Evolutionary conservation across 2,113 vertebrate species (phyloP), one percentile per base, ranked within the genome.

Genomic region (Corydoras sp.): DNA sequence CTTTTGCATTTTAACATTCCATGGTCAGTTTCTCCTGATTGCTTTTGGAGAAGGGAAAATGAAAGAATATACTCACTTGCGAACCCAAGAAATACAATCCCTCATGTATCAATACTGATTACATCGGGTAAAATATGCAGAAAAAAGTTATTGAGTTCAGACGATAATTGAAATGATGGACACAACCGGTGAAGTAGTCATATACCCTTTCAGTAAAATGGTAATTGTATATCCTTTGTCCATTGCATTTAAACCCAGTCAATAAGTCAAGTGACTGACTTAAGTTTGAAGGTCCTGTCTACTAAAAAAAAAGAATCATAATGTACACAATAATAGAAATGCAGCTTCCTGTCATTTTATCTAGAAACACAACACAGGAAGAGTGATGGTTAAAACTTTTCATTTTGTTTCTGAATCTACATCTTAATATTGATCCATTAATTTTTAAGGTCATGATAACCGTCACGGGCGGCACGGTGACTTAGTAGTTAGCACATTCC

Each of bases 311-410:
- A 80, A 82, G 58, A 68, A 83, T 85, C 69, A 84, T 81, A 76
- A 83, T 71, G 66, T 83, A 73, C 11, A 76, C 82, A 81, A 81
- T 82, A 86, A 86, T 86, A 86, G 83, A 86, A 69, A 80, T 76
- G 56, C 77, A 80, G 78, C 82, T 80, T 56, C 54, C 50, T 24
- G n/a, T 80, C 76, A 71, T 58, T 51, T 68, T 35, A 53, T 53
- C 24, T 18, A 53, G 71, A 74, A 71, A 79, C 75, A 76, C 68
- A 58, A 81, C 71, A 51, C 29, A n/a, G 62, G 59, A 55, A 76
- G 79, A 71, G 9, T 43, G 35, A 43, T 5, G 35, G 0, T 43
- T 5, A 4, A 2, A 43, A 8, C 35, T 43, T 43, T 43, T 5
- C 4, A 43, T 43, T 43, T 43, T 4, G 7, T 43, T 43, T 43